Evolutionary conservation across 1,140 invertebrate genomes (phyloP), one percentile per base, ranked within the genome.

Genomic region (Scaptomyza graminum): DNA sequence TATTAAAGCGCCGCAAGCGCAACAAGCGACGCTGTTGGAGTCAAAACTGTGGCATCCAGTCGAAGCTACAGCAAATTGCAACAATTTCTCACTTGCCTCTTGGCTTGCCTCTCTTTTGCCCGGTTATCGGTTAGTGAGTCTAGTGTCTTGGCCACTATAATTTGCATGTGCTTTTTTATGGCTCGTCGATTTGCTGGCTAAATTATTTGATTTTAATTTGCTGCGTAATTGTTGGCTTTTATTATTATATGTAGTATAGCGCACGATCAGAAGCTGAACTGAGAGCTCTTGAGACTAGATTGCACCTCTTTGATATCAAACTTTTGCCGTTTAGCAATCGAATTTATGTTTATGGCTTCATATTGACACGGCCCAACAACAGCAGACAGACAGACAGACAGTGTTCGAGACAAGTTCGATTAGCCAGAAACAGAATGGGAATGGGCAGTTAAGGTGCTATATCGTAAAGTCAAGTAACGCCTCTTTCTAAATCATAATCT

Each of bases 121-220:
- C 31, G 39, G 12, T 25, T 16, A n/a, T 49, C 56, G 22, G 47
- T 31, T 25, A 59, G 22, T 49, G 22, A 54, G 76, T 52, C 75
- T 65, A 74, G 69, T 68, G 63, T 59, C 59, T 63, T 28, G n/a
- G 54, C 69, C 81, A 74, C 77, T 90, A 90, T 90, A 90, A 90
- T 90, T 90, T 90, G 85, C 87, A 90, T 90, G 87, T 82, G 87
- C 85, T 90, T 90, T 22, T 90, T 90, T 90, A 90, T 83, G 79
- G 68, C 68, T 73, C 59, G 54, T 65, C 82, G 74, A 85, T 90
- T 90, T 90, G 74, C 66, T 73, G 78, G 66, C 63, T 90, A 90
- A 90, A 69, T 90, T 90, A 90, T 90, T 90, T 90, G 87, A 90
- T 90, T 90, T 90, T 90, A 90, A 90, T 90, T 90, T 90, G 87